Base-by-base conservation (phyloP, 1,140 invertebrate species). In the Oncopodura yosiiana region DNA sequence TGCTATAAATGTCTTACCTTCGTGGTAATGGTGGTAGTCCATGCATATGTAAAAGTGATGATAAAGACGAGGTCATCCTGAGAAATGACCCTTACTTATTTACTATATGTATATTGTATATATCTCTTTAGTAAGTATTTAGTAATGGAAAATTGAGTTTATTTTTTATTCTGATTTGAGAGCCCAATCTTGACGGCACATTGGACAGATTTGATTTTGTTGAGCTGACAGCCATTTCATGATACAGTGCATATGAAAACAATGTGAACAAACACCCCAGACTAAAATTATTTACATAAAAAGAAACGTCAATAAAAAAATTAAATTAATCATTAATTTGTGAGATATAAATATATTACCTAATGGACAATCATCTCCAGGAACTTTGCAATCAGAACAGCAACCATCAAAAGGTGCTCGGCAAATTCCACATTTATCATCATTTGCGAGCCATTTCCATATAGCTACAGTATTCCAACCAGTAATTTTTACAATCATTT, bases 201-300 rank as follows among this genome's bases (percentile, higher is more conserved):
- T 97, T 58, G 95, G 95, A 70, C 95, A 99, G 68, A 90, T 85
- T 68, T 95, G 90, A 18, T 34, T 58, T 41, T 60, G 57, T 74
- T 97, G 94, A 16, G 93, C 89, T 67, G 96, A 90, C 34, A 98
- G 77, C 95, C 95, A 99, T 79, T 98, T 98, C 72, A 95, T 91
- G 67, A 99, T 99, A 72, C 95, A 99, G 72, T 99, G 95, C 70
- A 98, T 97, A 70, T 99, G 95, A 71, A 99, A 99, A 74, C 94
- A 96, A 75, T 99, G 95, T 1, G 91, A 94, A 73, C 95, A 99
- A 66, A 92, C 83, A 56, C 95, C 94, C 92, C 94, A 96, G 58
- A 97, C 94, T 83, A 72, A 6, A 59, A 49, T 32, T 37, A 48
- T 18, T 54, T 27, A 55, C 19, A 45, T 55, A 45, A 18, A 44